Evolutionary conservation across 2,888 invertebrate species (phyloP).

Genomic region (Psylliodes chrysocephalus): DNA sequence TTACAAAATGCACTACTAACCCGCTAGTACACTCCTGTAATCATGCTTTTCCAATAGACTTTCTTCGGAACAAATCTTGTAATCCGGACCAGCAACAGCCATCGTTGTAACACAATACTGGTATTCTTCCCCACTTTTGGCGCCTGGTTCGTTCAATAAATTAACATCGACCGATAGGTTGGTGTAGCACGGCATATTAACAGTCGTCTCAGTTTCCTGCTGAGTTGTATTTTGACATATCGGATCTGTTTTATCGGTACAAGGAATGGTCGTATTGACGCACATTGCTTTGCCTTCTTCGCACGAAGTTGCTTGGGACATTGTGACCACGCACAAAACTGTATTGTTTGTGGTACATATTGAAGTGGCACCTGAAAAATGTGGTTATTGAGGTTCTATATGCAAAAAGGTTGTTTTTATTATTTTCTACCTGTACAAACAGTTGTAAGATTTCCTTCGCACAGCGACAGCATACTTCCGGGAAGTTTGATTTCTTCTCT

Average conservation of each 20-base stretch:
- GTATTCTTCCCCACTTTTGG: constrained; percentile 44
- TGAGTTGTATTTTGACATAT: constrained; percentile 52
- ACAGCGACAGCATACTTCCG: constrained; percentile 55
- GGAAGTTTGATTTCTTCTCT: constrained; percentile 57
- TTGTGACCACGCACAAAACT: constrained; percentile 57
- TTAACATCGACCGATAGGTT: constrained; percentile 57
- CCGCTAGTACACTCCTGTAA: constrained; percentile 46
- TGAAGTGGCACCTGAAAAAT: constrained; percentile 49
- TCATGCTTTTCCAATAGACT: constrained; percentile 37
- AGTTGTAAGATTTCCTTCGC: constrained; percentile 56
- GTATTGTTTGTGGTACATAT: constrained; percentile 58
- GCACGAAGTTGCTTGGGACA: constrained; percentile 54
- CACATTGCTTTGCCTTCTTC: constrained; percentile 51
- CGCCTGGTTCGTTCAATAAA: constrained; percentile 43
- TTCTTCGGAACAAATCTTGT: constrained; percentile 42
- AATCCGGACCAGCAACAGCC: constrained; percentile 57
- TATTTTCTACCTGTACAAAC: constrained; percentile 58
- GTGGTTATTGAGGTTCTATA: no score
- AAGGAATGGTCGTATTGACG: constrained; percentile 54
- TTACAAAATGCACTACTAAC: no score
- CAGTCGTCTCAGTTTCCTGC: constrained; percentile 47
- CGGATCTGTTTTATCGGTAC: constrained; percentile 50
- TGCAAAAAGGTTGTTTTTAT: background rate
- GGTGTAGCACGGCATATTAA: constrained; percentile 57
- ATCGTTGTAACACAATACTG: constrained; percentile 58